A percentile compares a stretch with the other conserved stretches of the same genome.
Conservation (phyloP, 2,797 vertebrate species). For the Todus mexicanus region DNA sequence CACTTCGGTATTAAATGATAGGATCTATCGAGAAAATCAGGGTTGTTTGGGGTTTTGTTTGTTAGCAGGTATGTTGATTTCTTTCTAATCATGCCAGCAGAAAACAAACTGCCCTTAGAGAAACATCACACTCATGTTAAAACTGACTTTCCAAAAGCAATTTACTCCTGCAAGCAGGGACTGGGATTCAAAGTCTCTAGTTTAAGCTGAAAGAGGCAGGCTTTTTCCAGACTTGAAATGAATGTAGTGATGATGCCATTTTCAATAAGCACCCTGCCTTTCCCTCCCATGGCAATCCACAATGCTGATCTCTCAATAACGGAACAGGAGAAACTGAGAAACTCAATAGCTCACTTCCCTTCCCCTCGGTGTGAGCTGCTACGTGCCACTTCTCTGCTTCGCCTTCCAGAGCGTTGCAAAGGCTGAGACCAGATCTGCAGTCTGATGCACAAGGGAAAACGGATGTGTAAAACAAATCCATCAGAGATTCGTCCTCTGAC, state of each 20-base stretch:
- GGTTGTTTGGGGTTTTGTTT: neutral
- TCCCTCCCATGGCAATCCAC: neutral
- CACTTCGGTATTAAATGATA: neutral
- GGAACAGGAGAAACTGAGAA: neutral
- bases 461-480: neutral
- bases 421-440: neutral
- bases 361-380: neutral
- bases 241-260: neutral
- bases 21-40: neutral
- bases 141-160: slow-evolving; percentile 47
- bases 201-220: slow-evolving; percentile 39
- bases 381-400: neutral
- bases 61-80: neutral
- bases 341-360: neutral
- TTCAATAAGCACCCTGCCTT: neutral
- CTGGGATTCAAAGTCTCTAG: neutral
- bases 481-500: neutral
- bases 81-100: neutral
- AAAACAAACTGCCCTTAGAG: neutral
- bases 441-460: neutral
- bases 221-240: neutral
- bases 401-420: neutral
- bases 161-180: neutral
- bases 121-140: slow-evolving; percentile 33
- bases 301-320: neutral